phyloP scores from a whole-genome alignment of 2,888 invertebrate genomes.

The Incurvaria masculella region DNA sequence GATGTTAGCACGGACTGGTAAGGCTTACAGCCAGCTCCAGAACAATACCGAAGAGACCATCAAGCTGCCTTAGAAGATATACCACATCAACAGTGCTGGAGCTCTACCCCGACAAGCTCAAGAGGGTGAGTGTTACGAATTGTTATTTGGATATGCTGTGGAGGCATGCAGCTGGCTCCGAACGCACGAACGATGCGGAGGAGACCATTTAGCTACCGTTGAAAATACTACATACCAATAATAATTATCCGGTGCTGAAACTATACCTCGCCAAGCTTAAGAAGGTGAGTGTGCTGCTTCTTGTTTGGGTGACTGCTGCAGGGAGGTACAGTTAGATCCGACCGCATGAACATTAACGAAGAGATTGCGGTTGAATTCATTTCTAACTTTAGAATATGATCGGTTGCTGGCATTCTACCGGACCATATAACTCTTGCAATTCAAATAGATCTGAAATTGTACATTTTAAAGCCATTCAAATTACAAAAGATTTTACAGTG shows the following conservation, averaged over 20 bases:
- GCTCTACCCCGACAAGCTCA: slow-evolving; percentile 74
- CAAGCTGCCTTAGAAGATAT: slow-evolving; percentile 84
- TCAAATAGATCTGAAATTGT: no score
- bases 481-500: no score
- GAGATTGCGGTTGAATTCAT: no score
- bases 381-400: no score
- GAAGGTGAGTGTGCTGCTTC: slow-evolving; percentile 60
- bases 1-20: no score
- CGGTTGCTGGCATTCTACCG: no score
- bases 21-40: slow-evolving; percentile 74
- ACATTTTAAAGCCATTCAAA: no score
- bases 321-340: no score
- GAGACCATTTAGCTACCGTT: slow-evolving; percentile 89
- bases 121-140: slow-evolving; percentile 62
- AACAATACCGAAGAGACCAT: slow-evolving; percentile 97
- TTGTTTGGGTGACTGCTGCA: no score
- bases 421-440: no score
- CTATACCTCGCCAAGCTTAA: slow-evolving; percentile 76
- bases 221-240: slow-evolving; percentile 85
- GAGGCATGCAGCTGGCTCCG: slow-evolving; percentile 71
- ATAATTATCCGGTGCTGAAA: slow-evolving; percentile 78
- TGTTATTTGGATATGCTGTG: no score
- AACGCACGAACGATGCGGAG: slow-evolving; percentile 91
- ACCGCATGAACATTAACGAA: no score
- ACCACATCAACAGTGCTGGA: slow-evolving; percentile 84